A percentile compares a stretch with the other conserved stretches of the same genome.
Conservation (phyloP, 2,113 vertebrate species). For the Grammomys surdaster region DNA sequence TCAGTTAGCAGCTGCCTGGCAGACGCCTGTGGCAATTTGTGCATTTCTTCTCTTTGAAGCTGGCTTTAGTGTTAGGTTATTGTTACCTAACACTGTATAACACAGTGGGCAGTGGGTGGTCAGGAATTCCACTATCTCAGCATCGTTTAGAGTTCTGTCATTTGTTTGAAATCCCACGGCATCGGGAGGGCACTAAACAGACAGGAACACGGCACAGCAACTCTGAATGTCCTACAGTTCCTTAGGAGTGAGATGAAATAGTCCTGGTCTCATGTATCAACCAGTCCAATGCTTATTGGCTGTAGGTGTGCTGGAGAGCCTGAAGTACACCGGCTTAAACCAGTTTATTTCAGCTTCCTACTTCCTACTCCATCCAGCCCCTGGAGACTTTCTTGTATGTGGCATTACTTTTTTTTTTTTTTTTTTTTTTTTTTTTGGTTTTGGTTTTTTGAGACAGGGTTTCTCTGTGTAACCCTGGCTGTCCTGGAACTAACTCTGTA, state of each 20-base stretch:
- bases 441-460: no score
- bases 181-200: background rate
- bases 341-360: background rate
- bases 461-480: no score
- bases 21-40: background rate
- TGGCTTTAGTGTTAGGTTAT: slow-evolving; percentile 26
- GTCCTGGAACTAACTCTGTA: no score
- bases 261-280: background rate
- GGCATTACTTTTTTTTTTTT: background rate
- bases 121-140: background rate
- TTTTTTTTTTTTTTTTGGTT: no score
- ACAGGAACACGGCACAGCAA: background rate
- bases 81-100: background rate
- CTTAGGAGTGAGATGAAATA: background rate
- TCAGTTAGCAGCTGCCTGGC: background rate
- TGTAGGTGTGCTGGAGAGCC: background rate
- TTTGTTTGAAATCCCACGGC: background rate
- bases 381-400: background rate
- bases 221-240: background rate
- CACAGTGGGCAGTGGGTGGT: background rate
- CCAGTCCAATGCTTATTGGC: background rate
- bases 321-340: background rate
- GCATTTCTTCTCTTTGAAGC: background rate
- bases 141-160: slow-evolving; percentile 22
- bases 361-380: background rate